Evolutionary conservation across 2,888 invertebrate genomes (phyloP).

Genomic region (Pollenia griseotomentosa): DNA sequence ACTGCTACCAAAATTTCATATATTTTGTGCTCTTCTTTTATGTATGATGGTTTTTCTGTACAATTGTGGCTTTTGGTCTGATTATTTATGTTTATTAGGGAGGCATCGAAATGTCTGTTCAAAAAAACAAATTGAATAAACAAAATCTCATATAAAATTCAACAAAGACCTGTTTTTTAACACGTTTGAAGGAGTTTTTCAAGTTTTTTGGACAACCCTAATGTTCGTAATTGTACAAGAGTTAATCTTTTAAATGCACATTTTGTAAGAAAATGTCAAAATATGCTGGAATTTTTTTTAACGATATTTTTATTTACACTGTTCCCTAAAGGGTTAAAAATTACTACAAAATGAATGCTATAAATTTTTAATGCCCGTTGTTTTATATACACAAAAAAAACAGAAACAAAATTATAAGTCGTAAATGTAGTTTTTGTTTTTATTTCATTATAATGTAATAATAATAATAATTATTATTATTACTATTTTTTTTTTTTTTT

Average conservation of each 20-base stretch:
- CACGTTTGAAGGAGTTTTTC: too few relatives aligned
- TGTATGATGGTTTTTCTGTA: neutral
- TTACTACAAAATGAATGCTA: neutral
- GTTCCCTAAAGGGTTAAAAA: conserved; percentile 10
- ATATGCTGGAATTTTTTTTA: too few relatives aligned
- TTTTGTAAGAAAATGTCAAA: too few relatives aligned
- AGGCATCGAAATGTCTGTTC: neutral
- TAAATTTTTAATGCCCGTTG: conserved; percentile 30
- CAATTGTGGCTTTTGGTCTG: conserved; percentile 34
- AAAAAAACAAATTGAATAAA: too few relatives aligned
- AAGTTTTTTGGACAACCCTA: too few relatives aligned
- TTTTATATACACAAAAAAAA: conserved; percentile 19
- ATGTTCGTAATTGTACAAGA: too few relatives aligned
- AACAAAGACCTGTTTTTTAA: too few relatives aligned
- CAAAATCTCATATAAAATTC: too few relatives aligned
- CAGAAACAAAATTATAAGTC: conserved; percentile 23
- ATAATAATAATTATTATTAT: too few relatives aligned
- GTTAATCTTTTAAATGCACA: too few relatives aligned
- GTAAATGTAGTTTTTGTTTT: conserved; percentile 21
- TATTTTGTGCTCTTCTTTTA: conserved; percentile 46
- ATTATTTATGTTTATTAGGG: conserved; percentile 10
- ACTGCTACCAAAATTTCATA: conserved; percentile 40
- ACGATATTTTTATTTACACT: neutral
- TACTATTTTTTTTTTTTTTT: conserved; percentile 1
- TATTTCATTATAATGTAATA: too few relatives aligned